These are phyloP conservation scores for Stomorhina lunata DNA, from an alignment of 2,888 invertebrate genomes.

Conservation along the genomic window DNA sequence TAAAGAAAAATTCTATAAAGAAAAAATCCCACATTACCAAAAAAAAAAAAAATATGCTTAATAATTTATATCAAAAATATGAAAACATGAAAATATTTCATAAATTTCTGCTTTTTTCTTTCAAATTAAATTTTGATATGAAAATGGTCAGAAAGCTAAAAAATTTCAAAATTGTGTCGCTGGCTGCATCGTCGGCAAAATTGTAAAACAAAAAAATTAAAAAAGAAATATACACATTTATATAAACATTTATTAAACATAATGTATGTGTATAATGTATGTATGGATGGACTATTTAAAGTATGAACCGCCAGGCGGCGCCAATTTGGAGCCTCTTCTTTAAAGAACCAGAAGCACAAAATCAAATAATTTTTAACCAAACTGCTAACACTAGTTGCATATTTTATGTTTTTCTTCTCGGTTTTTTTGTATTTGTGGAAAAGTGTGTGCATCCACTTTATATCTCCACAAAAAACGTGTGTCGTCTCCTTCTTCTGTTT, in stretches of 20 bases:
- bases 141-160: conserved; percentile 40
- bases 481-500: conserved; percentile 14
- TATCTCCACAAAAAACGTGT: conserved; percentile 34
- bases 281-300: conserved; percentile 52
- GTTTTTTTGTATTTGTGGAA: background rate
- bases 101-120: conserved; percentile 2
- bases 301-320: conserved; percentile 65
- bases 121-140: background rate
- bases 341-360: background rate
- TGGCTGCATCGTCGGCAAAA: conserved; percentile 48
- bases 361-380: conserved; percentile 46
- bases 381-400: conserved; percentile 61
- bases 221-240: background rate
- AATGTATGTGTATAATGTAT: conserved; percentile 19
- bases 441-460: conserved; percentile 19
- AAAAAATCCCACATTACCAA: too few species aligned
- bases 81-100: conserved; percentile 57
- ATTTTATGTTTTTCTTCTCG: background rate
- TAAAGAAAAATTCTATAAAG: too few species aligned
- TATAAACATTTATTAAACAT: conserved; percentile 28
- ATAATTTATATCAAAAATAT: conserved; percentile 58
- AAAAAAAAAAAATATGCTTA: conserved; percentile 38
- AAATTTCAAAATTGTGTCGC: conserved; percentile 57
- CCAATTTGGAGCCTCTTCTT: conserved; percentile 64
- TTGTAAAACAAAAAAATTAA: conserved; percentile 9